phyloP scores from a whole-genome alignment of 1,140 invertebrate species.

The Drosophila sp. region DNA sequence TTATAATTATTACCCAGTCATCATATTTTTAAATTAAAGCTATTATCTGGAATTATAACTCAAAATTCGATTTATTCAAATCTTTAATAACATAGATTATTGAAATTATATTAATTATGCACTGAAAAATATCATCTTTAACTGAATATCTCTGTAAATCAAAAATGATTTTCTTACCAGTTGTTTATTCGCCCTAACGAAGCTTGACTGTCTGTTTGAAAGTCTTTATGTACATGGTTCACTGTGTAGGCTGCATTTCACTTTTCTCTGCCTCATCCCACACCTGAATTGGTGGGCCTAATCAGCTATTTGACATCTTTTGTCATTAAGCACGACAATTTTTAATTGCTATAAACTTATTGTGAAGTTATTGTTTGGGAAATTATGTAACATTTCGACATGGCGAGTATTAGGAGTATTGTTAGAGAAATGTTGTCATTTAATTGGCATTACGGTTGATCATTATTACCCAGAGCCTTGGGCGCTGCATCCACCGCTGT shows the following conservation, averaged over 20 bases:
- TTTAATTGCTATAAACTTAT: conserved; percentile 74
- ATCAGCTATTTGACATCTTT: conserved; percentile 73
- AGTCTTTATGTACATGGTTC: conserved; percentile 10
- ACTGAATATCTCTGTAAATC: too few relatives aligned
- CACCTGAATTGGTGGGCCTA: conserved; percentile 45
- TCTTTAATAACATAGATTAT: too few relatives aligned
- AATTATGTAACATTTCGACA: conserved; percentile 59
- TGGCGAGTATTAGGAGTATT: conserved; percentile 37
- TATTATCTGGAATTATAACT: too few relatives aligned
- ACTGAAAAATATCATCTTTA: too few relatives aligned
- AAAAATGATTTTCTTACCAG: too few relatives aligned
- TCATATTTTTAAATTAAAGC: too few relatives aligned
- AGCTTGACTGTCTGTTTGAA: not conserved
- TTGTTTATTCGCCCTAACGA: not conserved
- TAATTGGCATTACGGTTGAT: conserved; percentile 62
- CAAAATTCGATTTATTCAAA: too few relatives aligned
- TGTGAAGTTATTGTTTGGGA: conserved; percentile 33
- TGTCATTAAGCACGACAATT: conserved; percentile 60
- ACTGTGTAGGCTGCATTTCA: conserved; percentile 68
- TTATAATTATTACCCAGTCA: too few relatives aligned
- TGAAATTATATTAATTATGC: too few relatives aligned
- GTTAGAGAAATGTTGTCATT: conserved; percentile 64
- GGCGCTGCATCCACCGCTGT: not conserved
- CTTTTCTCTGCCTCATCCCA: conserved; percentile 60
- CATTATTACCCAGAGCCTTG: conserved; percentile 36